Conservation (phyloP, 2,113 vertebrate species). For the Psilopsiagon aurifrons region DNA sequence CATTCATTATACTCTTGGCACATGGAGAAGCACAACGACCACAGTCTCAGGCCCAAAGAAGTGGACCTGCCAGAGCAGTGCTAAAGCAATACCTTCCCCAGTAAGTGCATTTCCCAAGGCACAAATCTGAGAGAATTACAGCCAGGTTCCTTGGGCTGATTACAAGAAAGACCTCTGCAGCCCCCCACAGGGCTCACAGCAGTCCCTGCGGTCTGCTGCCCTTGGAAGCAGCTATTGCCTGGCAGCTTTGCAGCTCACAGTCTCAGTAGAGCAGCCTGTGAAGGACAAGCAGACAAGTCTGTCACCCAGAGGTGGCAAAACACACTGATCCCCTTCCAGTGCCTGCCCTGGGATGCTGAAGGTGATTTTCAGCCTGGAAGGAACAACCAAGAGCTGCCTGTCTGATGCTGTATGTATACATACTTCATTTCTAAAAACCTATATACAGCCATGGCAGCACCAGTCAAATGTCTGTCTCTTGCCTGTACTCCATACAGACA, state of each 20-base stretch:
- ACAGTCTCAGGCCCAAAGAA: background rate
- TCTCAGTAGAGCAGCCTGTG: background rate
- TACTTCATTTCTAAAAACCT: background rate
- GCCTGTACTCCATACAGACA: background rate
- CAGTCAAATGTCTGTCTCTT: background rate
- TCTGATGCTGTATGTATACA: background rate
- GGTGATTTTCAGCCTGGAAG: background rate
- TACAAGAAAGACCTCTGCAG: background rate
- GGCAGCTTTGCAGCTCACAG: background rate
- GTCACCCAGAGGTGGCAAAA: background rate
- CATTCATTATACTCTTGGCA: background rate
- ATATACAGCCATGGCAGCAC: background rate
- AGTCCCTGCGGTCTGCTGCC: background rate
- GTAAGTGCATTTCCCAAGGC: background rate
- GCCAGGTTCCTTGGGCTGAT: background rate
- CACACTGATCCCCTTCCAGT: accelerated
- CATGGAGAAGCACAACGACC: background rate
- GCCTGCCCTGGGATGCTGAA: background rate
- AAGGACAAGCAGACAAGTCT: background rate
- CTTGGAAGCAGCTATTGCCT: background rate
- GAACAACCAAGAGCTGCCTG: background rate
- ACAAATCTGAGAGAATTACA: background rate
- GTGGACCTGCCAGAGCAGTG: background rate
- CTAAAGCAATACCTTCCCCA: background rate
- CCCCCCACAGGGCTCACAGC: background rate